Base-by-base conservation (phyloP, 2,797 vertebrate species). In the Sarcophilus harrisii region DNA sequence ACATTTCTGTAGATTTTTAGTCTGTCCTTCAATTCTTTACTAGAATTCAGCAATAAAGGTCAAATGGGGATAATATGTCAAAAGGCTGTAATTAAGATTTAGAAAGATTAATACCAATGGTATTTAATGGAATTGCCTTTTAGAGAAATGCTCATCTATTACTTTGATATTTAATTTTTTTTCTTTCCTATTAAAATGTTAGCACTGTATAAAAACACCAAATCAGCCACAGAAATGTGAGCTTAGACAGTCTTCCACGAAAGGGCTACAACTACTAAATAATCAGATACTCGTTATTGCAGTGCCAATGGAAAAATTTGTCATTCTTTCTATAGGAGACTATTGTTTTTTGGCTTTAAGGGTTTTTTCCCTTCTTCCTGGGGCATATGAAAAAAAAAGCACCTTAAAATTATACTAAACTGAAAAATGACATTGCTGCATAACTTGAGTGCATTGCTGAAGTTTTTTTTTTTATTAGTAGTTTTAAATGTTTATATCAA, bases 41-140 rank as follows among this genome's bases (percentile, higher is more conserved):
- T 95, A 97, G 98, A 98, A 97, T 60, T 98, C 97, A 97, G 95
- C 59, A 97, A 98, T 98, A 99, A 99, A 99, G 98, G 98, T 99
- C 98, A 98, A 96, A 97, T 96, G 95, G 96, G 98, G 98, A 98
- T 98, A 98, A 98, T 98, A 97, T 98, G 98, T 99, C 99, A 99
- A 98, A 99, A 98, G 98, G 98, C 96, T 99, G 98, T 98, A 99
- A 99, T 99, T 98, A 99, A 98, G 98, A 98, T 98, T 98, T 98
- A 98, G 98, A 98, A 99, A 99, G 99, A 99, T 99, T 99, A 99
- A 99, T 99, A 98, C 98, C 96, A 97, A 98, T 99, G 99, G 97
- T 98, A 99, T 99, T 99, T 99, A 99, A 98, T 98, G 98, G 98
- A 99, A 99, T 99, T 99, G 98, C 98, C 98, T 99, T 98, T 98